Conservation (phyloP, 2,797 vertebrate species). For the Erpetoichthys calabaricus region DNA sequence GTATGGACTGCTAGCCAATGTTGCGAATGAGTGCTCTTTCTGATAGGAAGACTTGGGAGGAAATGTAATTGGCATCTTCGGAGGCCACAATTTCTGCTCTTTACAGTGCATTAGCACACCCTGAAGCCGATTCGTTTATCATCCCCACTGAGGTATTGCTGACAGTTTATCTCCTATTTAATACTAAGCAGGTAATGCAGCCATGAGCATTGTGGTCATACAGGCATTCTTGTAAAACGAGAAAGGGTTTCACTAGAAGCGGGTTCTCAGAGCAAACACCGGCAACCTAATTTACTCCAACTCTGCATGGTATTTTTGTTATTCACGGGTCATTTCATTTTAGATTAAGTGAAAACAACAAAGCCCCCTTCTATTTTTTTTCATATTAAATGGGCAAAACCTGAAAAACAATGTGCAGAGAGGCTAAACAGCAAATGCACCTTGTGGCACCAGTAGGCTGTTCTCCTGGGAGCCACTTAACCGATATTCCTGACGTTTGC, state of each 20-base stretch:
- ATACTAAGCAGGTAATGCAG: conserved; percentile 10
- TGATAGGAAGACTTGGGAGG: neutral
- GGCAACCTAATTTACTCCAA: neutral
- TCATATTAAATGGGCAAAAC: neutral
- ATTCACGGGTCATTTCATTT: neutral
- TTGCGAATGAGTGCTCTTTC: too few relatives aligned
- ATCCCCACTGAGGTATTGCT: conserved; percentile 7
- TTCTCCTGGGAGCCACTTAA: too few relatives aligned
- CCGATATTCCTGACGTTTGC: too few relatives aligned
- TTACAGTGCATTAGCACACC: conserved; percentile 12
- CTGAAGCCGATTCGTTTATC: conserved; percentile 9
- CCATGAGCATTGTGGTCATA: conserved; percentile 3
- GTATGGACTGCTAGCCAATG: too few relatives aligned
- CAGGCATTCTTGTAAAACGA: conserved; percentile 5
- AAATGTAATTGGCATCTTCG: conserved; percentile 6
- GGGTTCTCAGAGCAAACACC: neutral
- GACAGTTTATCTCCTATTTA: conserved; percentile 16
- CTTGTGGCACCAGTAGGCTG: too few relatives aligned
- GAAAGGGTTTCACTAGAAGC: neutral
- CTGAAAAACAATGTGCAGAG: neutral
- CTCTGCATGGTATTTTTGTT: neutral
- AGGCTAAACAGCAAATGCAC: neutral
- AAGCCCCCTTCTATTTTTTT: neutral
- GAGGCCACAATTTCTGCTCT: conserved; percentile 13
- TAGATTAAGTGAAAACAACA: neutral